These are phyloP conservation scores for Tuberolachnus salignus DNA, from an alignment of 2,888 invertebrate species.

Conservation along the genomic window DNA sequence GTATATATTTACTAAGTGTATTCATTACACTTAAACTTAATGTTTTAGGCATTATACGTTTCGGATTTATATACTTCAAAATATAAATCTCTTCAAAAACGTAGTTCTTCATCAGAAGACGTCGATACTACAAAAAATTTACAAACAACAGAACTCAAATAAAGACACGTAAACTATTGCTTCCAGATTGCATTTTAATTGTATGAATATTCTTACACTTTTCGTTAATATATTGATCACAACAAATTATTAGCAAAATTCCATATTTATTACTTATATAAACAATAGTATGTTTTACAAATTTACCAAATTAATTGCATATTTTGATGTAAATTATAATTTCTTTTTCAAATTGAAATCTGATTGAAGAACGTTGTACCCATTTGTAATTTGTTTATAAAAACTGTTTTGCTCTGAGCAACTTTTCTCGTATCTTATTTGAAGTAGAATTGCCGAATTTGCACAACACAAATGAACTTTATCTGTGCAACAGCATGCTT, in stretches of 20 bases:
- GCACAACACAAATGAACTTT: no score
- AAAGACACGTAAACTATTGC: neutral
- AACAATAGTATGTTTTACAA: neutral
- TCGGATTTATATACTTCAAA: constrained; percentile 51
- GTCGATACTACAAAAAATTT: constrained; percentile 39
- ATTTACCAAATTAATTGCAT: neutral
- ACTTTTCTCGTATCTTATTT: no score
- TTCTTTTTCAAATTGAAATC: neutral
- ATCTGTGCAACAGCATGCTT: no score
- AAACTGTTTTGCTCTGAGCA: no score
- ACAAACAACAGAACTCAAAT: constrained; percentile 51
- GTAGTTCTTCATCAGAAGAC: constrained; percentile 37
- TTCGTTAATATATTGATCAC: constrained; percentile 10
- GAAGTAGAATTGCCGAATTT: no score
- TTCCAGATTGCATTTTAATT: neutral
- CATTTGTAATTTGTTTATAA: no score
- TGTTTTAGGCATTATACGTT: constrained; percentile 53
- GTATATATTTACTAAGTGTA: constrained; percentile 14
- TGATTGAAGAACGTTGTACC: no score
- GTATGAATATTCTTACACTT: neutral
- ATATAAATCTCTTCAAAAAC: constrained; percentile 44
- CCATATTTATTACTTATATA: neutral
- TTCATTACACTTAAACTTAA: constrained; percentile 43
- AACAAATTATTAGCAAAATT: constrained; percentile 6
- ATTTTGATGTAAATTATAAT: neutral